A percentile compares a stretch with the other conserved stretches of the same genome.
These are phyloP conservation scores for Pitangus sulphuratus DNA, from an alignment of 2,797 vertebrate species.

Conservation along the genomic window DNA sequence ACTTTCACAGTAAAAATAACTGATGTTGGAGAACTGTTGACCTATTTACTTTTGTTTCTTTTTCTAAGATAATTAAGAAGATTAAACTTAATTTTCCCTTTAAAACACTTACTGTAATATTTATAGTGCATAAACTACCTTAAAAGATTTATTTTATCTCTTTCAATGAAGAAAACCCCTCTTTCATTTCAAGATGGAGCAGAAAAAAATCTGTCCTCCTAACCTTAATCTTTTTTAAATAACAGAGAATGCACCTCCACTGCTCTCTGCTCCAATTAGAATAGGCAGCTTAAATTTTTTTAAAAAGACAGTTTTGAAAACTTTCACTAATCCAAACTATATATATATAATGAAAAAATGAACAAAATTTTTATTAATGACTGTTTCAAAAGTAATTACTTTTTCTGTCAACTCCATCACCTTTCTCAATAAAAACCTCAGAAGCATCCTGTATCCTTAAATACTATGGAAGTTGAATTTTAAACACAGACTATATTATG, in stretches of 20 bases:
- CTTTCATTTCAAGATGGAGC: background rate
- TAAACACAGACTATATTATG: background rate
- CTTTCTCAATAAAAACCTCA: background rate
- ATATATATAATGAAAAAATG: background rate
- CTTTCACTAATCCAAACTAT: background rate
- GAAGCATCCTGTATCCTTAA: background rate
- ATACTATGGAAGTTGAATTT: background rate
- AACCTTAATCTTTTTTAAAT: background rate
- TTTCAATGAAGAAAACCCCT: background rate
- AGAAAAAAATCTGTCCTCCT: background rate
- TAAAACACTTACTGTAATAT: background rate
- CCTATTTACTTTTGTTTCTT: slow-evolving; percentile 14
- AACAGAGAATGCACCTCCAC: background rate
- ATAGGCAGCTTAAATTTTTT: background rate
- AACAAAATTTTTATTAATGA: background rate
- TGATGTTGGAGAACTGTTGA: background rate
- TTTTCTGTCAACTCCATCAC: background rate
- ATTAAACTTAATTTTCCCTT: background rate
- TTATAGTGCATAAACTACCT: background rate
- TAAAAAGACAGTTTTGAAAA: background rate
- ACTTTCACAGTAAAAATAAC: slow-evolving; percentile 35
- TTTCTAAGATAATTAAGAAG: slow-evolving; percentile 21
- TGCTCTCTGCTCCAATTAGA: background rate
- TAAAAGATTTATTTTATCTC: background rate
- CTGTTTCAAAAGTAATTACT: background rate